Evolutionary conservation across 2,888 invertebrate species (phyloP).

Genomic region (Trachelus troglodyta): DNA sequence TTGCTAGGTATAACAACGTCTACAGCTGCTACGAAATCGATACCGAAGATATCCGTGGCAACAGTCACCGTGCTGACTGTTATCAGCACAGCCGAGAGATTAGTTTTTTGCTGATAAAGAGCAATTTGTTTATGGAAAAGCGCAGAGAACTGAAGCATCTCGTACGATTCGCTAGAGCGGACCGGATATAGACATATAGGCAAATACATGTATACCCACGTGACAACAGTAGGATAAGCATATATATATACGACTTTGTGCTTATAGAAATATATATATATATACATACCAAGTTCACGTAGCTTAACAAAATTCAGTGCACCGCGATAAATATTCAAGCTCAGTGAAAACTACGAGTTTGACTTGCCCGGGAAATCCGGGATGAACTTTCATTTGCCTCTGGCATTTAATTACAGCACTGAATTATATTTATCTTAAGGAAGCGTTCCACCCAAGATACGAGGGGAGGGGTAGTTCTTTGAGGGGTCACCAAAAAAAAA

Average conservation of each 20-base stretch:
- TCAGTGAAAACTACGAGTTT: not conserved
- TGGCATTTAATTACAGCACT: not conserved
- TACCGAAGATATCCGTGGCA: not conserved
- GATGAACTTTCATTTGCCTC: not conserved
- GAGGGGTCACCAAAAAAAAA: not conserved
- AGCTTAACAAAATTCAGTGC: not conserved
- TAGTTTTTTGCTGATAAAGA: not conserved
- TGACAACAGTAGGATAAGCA: no score
- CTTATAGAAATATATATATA: no score
- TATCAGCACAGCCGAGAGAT: not conserved
- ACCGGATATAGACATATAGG: not conserved
- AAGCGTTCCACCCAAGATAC: not conserved
- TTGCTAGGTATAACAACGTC: not conserved
- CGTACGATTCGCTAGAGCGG: not conserved
- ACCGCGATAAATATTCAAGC: not conserved
- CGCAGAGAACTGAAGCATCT: not conserved
- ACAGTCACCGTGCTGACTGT: not conserved
- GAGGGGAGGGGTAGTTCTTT: not conserved
- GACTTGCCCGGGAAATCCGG: not conserved
- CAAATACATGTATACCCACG: no score
- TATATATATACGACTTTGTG: not conserved
- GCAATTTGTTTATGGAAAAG: not conserved
- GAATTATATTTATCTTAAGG: not conserved
- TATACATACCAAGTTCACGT: not conserved
- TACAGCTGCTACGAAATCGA: not conserved